Evolutionary conservation across 2,888 invertebrate genomes (phyloP), one percentile per base, ranked within the genome.

Genomic region (Anticlea derivata): DNA sequence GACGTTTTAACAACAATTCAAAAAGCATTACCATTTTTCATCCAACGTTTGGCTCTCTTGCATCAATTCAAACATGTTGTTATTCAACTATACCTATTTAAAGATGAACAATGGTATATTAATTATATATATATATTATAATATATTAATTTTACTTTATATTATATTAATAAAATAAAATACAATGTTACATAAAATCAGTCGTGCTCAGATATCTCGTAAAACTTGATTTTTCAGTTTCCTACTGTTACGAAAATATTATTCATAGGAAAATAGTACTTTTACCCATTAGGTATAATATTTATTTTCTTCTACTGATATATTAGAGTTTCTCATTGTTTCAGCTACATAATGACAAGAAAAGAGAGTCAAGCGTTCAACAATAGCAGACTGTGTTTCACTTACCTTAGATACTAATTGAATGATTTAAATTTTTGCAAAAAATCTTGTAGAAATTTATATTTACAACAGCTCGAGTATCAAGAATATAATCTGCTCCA

Each of bases 401-500:
- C 45, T 29, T 48, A 23, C 22, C 20, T 40, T 46, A 26, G n/a
- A n/a, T n/a, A 11, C 8, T 39, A 26, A 10, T 61, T 65, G 66
- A 22, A 29, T 34, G 26, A 26, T 38, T 38, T 62, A 69, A 67
- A 29, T 30, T 46, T 54, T 55, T 51, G 66, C 68, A 70, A 65
- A 71, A 61, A 68, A 66, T 62, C 60, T 67, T 66, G 68, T 73
- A 72, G 76, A 80, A 78, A 80, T 75, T 73, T 39, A 49, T 84
- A 84, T 86, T 73, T 84, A 87, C 86, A 88, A 84, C 76, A 86
- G 84, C 68, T 62, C 64, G 66, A 76, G 82, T 89, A 88, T 88
- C 88, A 89, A 89, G 86, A 89, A 86, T 89, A 87, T 63, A 64
- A 67, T 74, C 67, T 76, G 73, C 70, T 66, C 75, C 66, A 55